These are phyloP conservation scores for Fregetta grallaria DNA, from an alignment of 2,113 vertebrate genomes.

Conservation along the genomic window DNA sequence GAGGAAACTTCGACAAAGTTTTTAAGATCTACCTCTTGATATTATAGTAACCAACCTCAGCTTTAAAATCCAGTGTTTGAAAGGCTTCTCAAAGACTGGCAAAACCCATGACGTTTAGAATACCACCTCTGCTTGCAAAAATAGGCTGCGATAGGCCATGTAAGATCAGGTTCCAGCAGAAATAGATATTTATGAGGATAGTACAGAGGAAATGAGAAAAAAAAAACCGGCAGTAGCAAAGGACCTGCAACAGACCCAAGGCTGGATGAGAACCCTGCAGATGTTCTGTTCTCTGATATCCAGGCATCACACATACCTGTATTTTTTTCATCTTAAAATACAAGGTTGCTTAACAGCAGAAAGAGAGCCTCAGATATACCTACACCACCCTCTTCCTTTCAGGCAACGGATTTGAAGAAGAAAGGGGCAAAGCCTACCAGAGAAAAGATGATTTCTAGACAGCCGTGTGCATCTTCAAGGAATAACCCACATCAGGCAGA, in stretches of 20 bases:
- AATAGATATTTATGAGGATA: not conserved
- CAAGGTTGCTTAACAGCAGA: not conserved
- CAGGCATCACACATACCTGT: not conserved
- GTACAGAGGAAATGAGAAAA: not conserved
- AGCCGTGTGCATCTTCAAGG: not conserved
- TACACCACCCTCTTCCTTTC: not conserved
- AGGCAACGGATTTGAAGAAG: not conserved
- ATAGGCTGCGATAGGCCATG: not conserved
- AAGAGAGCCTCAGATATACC: not conserved
- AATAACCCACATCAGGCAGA: not conserved
- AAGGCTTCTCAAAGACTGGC: not conserved
- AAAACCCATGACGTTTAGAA: not conserved
- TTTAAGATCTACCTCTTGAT: not conserved
- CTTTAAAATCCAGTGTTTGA: not conserved
- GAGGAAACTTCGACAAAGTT: fast-evolving
- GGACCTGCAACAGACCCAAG: not conserved
- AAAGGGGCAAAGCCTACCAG: not conserved
- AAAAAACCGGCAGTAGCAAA: not conserved
- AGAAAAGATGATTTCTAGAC: not conserved
- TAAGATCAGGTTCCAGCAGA: not conserved
- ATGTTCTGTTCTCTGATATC: not conserved
- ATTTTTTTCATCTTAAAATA: not conserved
- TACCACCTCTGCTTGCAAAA: not conserved
- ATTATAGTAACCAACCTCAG: not conserved
- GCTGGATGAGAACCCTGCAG: not conserved